Evolutionary conservation across 2,888 invertebrate genomes (phyloP), one percentile per base, ranked within the genome.

Genomic region (Brenthis hecate): DNA sequence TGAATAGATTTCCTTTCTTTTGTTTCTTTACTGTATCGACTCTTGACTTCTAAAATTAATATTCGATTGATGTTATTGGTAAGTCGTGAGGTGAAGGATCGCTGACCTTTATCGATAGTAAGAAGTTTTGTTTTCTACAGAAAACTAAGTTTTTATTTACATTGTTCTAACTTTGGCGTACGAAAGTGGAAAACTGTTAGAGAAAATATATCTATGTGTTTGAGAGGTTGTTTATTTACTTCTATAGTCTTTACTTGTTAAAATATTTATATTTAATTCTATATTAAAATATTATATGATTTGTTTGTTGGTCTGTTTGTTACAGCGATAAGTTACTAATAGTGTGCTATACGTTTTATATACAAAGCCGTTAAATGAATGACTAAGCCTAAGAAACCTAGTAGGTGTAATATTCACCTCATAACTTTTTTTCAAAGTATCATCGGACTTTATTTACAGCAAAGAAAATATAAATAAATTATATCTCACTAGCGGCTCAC

Each of bases 1-100:
- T 80, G 77, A 78, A 81, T 79, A 74, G 77, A 75, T 78, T 79
- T 77, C 76, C 77, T 72, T 72, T 71, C 78, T 77, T 85, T 87
- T 87, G 87, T 87, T 87, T 85, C 84, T 79, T 76, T 78, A 78
- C 79, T 81, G 79, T 80, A 80, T 79, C 74, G 77, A 75, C 72
- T 73, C 79, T 83, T 76, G 79, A 80, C 74, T 80, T 78, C 75
- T 70, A 81, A 83, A 28, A 87, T 86, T 85, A 83, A 83, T 85
- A 82, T 84, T 84, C 80, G 78, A 87, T 85, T 82, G 80, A 80
- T 81, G 79, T 81, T 81, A 81, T 81, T 79, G 79, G 74, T 60
- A 50, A 50, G 28, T 60, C 23, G 48, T 66, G 47, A 57, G 67
- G 72, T 64, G 69, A 55, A 51, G 66, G 64, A 63, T 23, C 23